Conservation (phyloP, 2,888 invertebrate genomes). For the Acleris holmiana region DNA sequence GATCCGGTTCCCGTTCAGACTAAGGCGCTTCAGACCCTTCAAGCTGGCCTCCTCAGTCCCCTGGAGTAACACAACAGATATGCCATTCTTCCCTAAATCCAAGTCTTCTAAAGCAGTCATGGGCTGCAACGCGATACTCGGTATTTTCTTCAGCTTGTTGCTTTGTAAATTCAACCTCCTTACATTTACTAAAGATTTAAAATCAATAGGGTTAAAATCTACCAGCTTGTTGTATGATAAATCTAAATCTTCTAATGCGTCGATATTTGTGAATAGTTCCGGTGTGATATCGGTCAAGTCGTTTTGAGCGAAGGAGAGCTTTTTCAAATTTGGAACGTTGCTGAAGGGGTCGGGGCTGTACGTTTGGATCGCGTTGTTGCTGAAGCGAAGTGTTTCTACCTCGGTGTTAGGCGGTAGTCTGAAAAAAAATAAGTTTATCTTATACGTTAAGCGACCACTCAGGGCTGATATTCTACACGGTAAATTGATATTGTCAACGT, state of each 20-base stretch:
- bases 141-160: conserved; percentile 72
- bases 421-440: conserved; percentile 46
- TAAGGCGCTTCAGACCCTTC: conserved; percentile 66
- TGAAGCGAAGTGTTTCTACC: conserved; percentile 70
- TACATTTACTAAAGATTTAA: conserved; percentile 61
- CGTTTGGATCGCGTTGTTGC: conserved; percentile 70
- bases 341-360: conserved; percentile 79
- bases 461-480: too few relatives aligned
- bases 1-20: conserved; percentile 79
- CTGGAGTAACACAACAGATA: conserved; percentile 65
- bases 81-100: conserved; percentile 79
- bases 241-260: conserved; percentile 75
- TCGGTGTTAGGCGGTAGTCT: conserved; percentile 74
- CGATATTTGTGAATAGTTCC: conserved; percentile 75
- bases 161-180: conserved; percentile 75
- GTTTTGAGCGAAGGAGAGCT: conserved; percentile 79
- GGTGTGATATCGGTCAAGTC: conserved; percentile 72
- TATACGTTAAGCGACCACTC: not conserved
- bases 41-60: conserved; percentile 57
- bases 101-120: conserved; percentile 69
- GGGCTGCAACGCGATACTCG: conserved; percentile 65
- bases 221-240: conserved; percentile 79
- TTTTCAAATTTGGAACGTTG: conserved; percentile 65
- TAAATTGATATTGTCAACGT: too few relatives aligned
- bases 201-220: conserved; percentile 68